phyloP scores from a whole-genome alignment of 2,888 invertebrate species.

The Rugalucina vietnamica region DNA sequence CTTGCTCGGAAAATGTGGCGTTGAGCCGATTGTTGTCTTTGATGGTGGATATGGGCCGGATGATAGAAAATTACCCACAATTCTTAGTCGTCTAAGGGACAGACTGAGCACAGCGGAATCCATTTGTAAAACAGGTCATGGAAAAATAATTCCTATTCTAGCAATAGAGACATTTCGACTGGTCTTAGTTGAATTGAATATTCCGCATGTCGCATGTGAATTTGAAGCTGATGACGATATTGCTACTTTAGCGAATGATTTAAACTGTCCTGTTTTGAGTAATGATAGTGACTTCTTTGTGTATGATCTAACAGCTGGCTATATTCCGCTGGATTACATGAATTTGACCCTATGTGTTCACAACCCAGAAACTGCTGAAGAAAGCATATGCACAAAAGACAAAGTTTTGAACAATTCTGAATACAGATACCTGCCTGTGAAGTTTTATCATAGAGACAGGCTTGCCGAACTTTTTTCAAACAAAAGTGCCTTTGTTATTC shows the following conservation, averaged over 20 bases:
- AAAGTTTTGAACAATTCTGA: constrained; percentile 24
- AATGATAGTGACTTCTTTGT: constrained; percentile 98
- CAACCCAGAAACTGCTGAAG: constrained; percentile 43
- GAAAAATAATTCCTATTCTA: constrained; percentile 90
- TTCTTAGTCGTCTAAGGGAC: constrained; percentile 72
- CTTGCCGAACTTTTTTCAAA: constrained; percentile 89
- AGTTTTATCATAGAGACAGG: constrained; percentile 89
- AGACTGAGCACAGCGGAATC: constrained; percentile 70
- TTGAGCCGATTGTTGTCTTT: constrained; percentile 81
- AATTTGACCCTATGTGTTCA: constrained; percentile 68
- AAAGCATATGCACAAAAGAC: constrained; percentile 18
- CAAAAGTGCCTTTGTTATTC: constrained; percentile 88
- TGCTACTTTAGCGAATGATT: constrained; percentile 90
- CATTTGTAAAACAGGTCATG: constrained; percentile 63
- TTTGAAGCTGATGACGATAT: constrained; percentile 96
- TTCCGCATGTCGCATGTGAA: constrained; percentile 90
- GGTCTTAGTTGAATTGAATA: constrained; percentile 87
- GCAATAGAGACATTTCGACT: constrained; percentile 90
- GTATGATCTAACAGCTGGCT: constrained; percentile 89
- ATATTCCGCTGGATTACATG: constrained; percentile 89
- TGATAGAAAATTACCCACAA: constrained; percentile 79
- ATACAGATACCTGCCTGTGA: constrained; percentile 71
- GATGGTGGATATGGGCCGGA: constrained; percentile 82
- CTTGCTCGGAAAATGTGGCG: constrained; percentile 71
- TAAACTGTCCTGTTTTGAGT: constrained; percentile 94